Percentiles rank a stretch among this genome's conserved stretches.
Evolutionary conservation across 2,113 vertebrate genomes (phyloP).

Genomic region (Varanus salvator): DNA sequence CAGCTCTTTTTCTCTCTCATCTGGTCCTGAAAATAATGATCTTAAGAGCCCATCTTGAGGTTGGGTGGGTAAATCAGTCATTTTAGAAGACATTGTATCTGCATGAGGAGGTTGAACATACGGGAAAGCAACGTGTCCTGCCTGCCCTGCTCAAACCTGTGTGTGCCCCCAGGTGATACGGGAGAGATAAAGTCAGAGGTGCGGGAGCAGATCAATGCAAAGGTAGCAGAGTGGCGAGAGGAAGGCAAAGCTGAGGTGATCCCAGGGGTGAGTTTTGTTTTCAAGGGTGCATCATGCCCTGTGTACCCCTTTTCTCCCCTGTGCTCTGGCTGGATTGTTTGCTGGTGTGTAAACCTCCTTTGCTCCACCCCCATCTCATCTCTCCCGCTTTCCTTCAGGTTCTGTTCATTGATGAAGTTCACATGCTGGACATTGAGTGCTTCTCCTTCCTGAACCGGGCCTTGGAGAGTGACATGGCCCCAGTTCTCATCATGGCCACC

Average conservation of each 20-base stretch:
- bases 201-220: slow-evolving; percentile 94
- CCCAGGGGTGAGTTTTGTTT: slow-evolving; percentile 81
- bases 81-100: neutral
- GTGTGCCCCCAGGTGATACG: slow-evolving; percentile 81
- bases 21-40: neutral
- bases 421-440: slow-evolving; percentile 95
- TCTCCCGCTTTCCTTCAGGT: slow-evolving; percentile 76
- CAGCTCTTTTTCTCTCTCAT: neutral
- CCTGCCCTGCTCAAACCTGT: fast-evolving
- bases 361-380: neutral
- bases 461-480: slow-evolving; percentile 91
- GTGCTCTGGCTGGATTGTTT: neutral
- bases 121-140: neutral
- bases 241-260: slow-evolving; percentile 95
- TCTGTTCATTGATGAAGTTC: slow-evolving; percentile 94
- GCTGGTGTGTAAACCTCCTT: neutral
- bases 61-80: too few relatives aligned
- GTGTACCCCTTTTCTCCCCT: neutral
- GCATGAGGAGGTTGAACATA: too few relatives aligned
- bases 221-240: slow-evolving; percentile 94
- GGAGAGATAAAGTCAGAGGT: slow-evolving; percentile 95
- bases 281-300: neutral
- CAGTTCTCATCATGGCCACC: slow-evolving; percentile 94
- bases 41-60: neutral
- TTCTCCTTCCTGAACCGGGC: slow-evolving; percentile 94